A percentile compares a stretch with the other conserved stretches of the same genome.
Conservation (phyloP, 2,113 vertebrate species). For the Corythornis madagascariensis region DNA sequence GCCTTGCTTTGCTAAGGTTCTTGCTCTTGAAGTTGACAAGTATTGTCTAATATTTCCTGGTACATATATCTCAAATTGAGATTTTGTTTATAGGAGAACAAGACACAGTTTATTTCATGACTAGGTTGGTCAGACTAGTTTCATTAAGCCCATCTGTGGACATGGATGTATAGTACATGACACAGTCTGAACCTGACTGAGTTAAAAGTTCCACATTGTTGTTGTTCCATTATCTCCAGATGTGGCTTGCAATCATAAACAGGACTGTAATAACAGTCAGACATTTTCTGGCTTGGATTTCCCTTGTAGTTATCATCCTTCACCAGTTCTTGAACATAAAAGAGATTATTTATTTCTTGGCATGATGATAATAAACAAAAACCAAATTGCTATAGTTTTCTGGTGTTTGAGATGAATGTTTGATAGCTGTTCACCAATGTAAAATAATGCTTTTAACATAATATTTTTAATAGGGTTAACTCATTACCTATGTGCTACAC, state of each 20-base stretch:
- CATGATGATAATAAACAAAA: neutral
- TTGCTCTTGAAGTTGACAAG: neutral
- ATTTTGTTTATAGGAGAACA: neutral
- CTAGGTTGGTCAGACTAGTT: neutral
- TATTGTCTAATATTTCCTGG: neutral
- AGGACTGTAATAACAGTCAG: neutral
- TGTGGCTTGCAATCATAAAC: neutral
- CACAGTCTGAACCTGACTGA: neutral
- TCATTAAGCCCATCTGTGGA: neutral
- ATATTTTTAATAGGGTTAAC: neutral
- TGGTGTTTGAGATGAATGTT: neutral
- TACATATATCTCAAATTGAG: neutral
- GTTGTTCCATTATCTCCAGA: neutral
- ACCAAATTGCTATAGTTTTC: neutral
- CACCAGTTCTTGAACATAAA: neutral
- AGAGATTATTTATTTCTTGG: neutral
- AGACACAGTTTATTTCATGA: neutral
- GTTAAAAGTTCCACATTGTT: neutral
- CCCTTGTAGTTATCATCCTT: neutral
- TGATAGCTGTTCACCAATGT: neutral
- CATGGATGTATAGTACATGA: neutral
- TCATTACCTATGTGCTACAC: neutral
- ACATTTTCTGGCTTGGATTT: neutral
- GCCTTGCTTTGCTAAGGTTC: neutral
- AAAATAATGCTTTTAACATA: neutral